Evolutionary conservation across 1,140 invertebrate species (phyloP).

Genomic region (Babylonia areolata): DNA sequence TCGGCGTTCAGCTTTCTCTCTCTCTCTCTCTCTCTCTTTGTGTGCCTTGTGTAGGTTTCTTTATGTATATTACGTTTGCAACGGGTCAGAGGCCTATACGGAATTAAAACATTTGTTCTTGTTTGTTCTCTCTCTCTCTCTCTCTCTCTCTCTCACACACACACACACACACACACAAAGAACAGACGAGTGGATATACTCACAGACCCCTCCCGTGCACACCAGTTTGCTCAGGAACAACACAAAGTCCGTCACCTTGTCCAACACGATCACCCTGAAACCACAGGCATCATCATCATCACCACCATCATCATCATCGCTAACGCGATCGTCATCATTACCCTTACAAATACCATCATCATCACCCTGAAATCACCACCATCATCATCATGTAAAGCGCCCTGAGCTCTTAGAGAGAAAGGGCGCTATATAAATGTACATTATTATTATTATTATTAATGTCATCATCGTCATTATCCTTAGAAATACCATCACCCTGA

Average conservation of each 20-base stretch:
- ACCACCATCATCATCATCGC: conserved; percentile 20
- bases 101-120: too few species aligned
- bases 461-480: conserved; percentile 33
- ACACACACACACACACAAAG: neutral
- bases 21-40: too few species aligned
- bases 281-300: conserved; percentile 21
- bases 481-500: neutral
- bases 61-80: too few species aligned
- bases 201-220: conserved; percentile 84
- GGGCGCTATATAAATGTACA: too few species aligned
- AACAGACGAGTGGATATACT: conserved; percentile 45
- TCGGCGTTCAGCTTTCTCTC: too few species aligned
- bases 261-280: conserved; percentile 87
- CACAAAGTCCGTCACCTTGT: conserved; percentile 94
- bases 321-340: neutral
- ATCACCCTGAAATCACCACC: conserved; percentile 39
- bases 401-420: too few species aligned
- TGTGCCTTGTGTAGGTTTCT: too few species aligned
- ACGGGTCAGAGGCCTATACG: too few species aligned
- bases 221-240: conserved; percentile 93
- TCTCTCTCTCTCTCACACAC: too few species aligned
- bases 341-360: conserved; percentile 31
- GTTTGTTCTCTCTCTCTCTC: too few species aligned
- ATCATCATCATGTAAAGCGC: conserved; percentile 51
- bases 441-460: conserved; percentile 47